Conservation (phyloP, 2,797 vertebrate genomes). For the Rachycentron canadum region DNA sequence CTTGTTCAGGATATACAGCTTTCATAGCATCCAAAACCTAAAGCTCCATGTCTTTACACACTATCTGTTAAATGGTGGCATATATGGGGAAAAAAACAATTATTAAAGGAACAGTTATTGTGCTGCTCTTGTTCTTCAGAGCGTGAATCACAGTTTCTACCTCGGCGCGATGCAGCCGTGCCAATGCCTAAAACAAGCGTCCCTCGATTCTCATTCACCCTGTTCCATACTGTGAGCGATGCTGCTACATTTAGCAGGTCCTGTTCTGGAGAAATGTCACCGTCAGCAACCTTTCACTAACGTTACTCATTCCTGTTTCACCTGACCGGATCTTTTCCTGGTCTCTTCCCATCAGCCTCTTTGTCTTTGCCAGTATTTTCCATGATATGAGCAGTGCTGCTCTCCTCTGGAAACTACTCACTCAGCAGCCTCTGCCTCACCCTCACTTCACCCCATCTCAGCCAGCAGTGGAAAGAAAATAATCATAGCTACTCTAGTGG, state of each 20-base stretch:
- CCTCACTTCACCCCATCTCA: slow-evolving; percentile 36
- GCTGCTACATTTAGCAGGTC: slow-evolving; percentile 26
- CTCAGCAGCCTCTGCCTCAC: slow-evolving; percentile 65
- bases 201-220: neutral
- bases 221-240: neutral
- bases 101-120: neutral
- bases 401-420: slow-evolving; percentile 62
- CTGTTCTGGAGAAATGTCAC: slow-evolving; percentile 35
- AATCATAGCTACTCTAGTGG: slow-evolving; percentile 13
- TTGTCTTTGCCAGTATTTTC: slow-evolving; percentile 58
- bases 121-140: neutral
- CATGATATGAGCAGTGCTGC: slow-evolving; percentile 36
- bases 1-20: neutral
- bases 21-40: neutral
- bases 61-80: neutral
- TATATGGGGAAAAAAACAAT: neutral
- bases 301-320: slow-evolving; percentile 41
- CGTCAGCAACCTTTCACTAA: slow-evolving; percentile 53
- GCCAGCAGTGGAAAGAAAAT: slow-evolving; percentile 26
- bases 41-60: neutral
- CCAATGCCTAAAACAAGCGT: neutral
- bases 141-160: neutral
- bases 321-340: slow-evolving; percentile 34
- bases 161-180: neutral
- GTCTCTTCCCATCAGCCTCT: slow-evolving; percentile 52